A percentile compares a stretch with the other conserved stretches of the same genome.
These are phyloP conservation scores for Desoria tigrina DNA, from an alignment of 2,888 invertebrate genomes.

Conservation along the genomic window DNA sequence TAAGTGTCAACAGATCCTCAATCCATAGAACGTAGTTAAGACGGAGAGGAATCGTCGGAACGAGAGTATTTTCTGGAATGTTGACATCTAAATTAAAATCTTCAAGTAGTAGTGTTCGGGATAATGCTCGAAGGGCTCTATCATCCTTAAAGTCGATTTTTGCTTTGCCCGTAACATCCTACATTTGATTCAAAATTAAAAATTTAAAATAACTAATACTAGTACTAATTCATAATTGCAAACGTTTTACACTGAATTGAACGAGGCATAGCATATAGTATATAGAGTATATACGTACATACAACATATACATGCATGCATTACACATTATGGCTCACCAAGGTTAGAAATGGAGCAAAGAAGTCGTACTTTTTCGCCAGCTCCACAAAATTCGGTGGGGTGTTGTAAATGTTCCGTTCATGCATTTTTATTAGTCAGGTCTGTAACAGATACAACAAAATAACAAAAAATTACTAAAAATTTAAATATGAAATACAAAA, in stretches of 20 bases:
- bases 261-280: too few relatives aligned
- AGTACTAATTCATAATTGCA: slow-evolving; percentile 5
- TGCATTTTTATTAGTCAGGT: slow-evolving; percentile 84
- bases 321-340: slow-evolving; percentile 65
- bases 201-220: not conserved
- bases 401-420: slow-evolving; percentile 83
- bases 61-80: slow-evolving; percentile 77
- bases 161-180: slow-evolving; percentile 76
- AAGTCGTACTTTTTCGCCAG: slow-evolving; percentile 74
- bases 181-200: slow-evolving; percentile 48
- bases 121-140: slow-evolving; percentile 72
- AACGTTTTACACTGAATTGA: not conserved
- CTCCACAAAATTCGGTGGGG: slow-evolving; percentile 78
- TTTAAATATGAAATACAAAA: too few relatives aligned
- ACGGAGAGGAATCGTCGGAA: slow-evolving; percentile 89
- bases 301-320: too few relatives aligned
- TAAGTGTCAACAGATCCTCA: slow-evolving; percentile 67
- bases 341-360: slow-evolving; percentile 70
- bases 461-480: too few relatives aligned
- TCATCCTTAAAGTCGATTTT: slow-evolving; percentile 81
- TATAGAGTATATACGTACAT: too few relatives aligned
- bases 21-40: slow-evolving; percentile 95
- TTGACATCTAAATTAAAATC: slow-evolving; percentile 81
- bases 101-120: slow-evolving; percentile 76
- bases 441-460: too few relatives aligned